A percentile compares a stretch with the other conserved stretches of the same genome.
Evolutionary conservation across 2,113 vertebrate species (phyloP).

Genomic region (Carollia perspicillata): DNA sequence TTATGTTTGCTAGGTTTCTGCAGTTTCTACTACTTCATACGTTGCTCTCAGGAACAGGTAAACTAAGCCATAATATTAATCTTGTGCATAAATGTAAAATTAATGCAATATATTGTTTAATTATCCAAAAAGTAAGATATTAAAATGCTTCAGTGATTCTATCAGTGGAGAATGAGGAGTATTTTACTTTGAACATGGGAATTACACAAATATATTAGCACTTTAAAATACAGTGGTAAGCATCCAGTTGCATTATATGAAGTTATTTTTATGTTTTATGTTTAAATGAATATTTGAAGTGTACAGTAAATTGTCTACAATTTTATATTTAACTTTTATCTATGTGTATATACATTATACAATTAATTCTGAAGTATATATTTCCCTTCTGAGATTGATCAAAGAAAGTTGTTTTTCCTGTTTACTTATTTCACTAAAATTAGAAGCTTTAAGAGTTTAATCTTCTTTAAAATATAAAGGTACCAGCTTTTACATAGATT

Average conservation of each 20-base stretch:
- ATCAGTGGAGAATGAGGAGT: conserved; percentile 54
- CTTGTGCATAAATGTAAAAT: conserved; percentile 44
- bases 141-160: conserved; percentile 35
- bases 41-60: conserved; percentile 84
- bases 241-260: not conserved
- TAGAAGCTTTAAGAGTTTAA: conserved; percentile 66
- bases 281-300: conserved; percentile 42
- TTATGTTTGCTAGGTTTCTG: conserved; percentile 84
- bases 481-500: conserved; percentile 35
- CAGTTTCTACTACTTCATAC: conserved; percentile 81
- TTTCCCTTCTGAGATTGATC: conserved; percentile 68
- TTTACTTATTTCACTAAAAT: conserved; percentile 55
- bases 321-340: conserved; percentile 5
- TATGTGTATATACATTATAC: not conserved
- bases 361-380: conserved; percentile 43
- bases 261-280: conserved; percentile 41
- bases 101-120: conserved; percentile 37
- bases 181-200: conserved; percentile 65
- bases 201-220: conserved; percentile 50
- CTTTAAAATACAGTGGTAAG: conserved; percentile 15
- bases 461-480: conserved; percentile 49
- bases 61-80: conserved; percentile 68
- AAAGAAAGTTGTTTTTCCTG: conserved; percentile 53
- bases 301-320: not conserved
- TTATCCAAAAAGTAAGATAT: conserved; percentile 3